Base-by-base conservation (phyloP, 2,113 vertebrate species). In the Beaufortia kweichowensis region DNA sequence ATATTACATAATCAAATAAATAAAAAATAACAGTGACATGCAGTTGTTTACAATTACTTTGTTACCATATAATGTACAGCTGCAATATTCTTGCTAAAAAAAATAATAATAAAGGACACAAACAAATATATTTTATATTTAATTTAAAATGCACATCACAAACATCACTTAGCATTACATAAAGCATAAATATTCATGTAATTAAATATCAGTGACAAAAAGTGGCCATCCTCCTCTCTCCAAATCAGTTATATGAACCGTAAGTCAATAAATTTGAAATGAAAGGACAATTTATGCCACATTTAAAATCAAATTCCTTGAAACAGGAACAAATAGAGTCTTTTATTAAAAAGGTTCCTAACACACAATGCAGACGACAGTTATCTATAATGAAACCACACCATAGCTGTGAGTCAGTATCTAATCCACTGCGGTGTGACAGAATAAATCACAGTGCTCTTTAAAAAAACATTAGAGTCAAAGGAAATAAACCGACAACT, bases 281-380 rank as follows among this genome's bases (percentile, higher is more conserved):
- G 75, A 80, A 83, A 81, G 67, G 35, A 75, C 43, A 31, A 53
- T 60, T 75, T 66, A 84, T 77, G 77, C 81, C 78, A 73, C 74
- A 55, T 15, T 82, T 84, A 81, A 86, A 70, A 82, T 84, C 86
- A 66, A 76, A 88, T 92, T 92, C 89, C 91, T 91, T 93, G 87
- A 91, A 93, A 93, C 91, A 92, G 91, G 89, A 93, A 92, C 41
- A 75, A 91, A 85, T 84, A 74, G 79, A 77, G 85, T 85, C 86
- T 91, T 89, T 91, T 88, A 82, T 86, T 75, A 88, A 86, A 79
- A 91, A 90, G 84, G 50, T 73, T 88, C 53, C 69, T 87, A 79
- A 86, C 80, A 87, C 81, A 65, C 73, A 89, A 90, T 81, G 80
- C 79, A 72, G 82, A 88, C 88, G 83, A 76, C 71, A 39, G 76